Evolutionary conservation across 2,797 vertebrate species (phyloP), one percentile per base, ranked within the genome.

Genomic region (Vespertilio murinus): DNA sequence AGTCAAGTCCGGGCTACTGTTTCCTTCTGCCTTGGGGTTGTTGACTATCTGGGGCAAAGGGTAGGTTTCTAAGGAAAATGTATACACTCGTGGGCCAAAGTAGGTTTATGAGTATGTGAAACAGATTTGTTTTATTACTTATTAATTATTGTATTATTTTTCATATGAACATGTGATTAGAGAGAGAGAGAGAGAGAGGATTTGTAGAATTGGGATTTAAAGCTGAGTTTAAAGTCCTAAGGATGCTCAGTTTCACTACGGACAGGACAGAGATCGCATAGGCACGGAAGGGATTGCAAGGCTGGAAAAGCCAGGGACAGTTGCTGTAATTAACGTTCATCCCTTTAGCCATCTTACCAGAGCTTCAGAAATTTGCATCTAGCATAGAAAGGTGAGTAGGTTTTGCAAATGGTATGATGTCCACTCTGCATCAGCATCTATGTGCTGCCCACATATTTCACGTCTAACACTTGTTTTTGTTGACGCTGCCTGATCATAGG

Each of bases 321-420:
- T n/a, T 38, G 47, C 17, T 64, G 2, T 64, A 40, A 35, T 25
- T 25, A 17, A 6, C 64, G 33, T 28, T 8, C 59, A 71, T 75
- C 71, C 17, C 25, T 74, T 79, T 13, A 56, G 42, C 47, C 47
- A 47, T 69, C 59, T 30, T 35, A 65, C 45, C 49, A 74, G 61
- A 94, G 87, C 71, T 64, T 82, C 42, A 70, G 81, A 79, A 64
- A 82, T 69, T 47, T 78, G 38, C 33, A 61, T 71, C 52, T 93
- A 16, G n/a, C 67, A 33, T 67, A 91, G 77, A 40, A 14, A 4
- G 47, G 23, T 23, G 42, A 87, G 38, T 33, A 49, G 12, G 42
- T 52, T 92, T 86, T 69, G 65, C 65, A 40, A 61, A 86, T 23
- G 16, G 18, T 30, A 10, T 25, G 20, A 13, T 45, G 23, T 28